A percentile compares a stretch with the other conserved stretches of the same genome.
Evolutionary conservation across 2,113 vertebrate genomes (phyloP).

Genomic region (Pungitius pungitius): DNA sequence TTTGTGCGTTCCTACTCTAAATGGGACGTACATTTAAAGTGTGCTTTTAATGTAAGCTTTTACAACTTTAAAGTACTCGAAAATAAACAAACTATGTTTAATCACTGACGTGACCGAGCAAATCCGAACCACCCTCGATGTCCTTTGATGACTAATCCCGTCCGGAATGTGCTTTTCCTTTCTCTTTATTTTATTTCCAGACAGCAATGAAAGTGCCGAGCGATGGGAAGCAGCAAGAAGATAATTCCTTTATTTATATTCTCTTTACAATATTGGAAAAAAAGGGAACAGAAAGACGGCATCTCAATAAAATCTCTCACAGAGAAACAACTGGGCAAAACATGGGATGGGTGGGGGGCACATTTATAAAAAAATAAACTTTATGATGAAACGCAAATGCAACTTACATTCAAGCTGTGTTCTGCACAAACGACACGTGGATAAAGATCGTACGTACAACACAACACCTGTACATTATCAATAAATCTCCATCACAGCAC

Average conservation of each 20-base stretch:
- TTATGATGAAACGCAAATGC: constrained; percentile 38
- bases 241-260: constrained; percentile 77
- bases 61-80: no score
- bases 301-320: constrained; percentile 79
- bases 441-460: constrained; percentile 14
- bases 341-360: constrained; percentile 54
- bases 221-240: not conserved
- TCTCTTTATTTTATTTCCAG: not conserved
- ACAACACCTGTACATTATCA: constrained; percentile 9
- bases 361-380: constrained; percentile 72
- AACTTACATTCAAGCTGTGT: constrained; percentile 70
- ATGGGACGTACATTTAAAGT: no score
- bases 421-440: constrained; percentile 38
- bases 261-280: constrained; percentile 76
- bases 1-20: no score
- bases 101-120: not conserved
- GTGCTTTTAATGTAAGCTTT: no score
- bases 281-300: constrained; percentile 42
- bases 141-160: constrained; percentile 34
- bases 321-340: constrained; percentile 74
- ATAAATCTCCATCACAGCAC: no score
- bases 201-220: not conserved
- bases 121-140: constrained; percentile 9
- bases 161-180: not conserved
- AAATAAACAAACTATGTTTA: not conserved